These are phyloP conservation scores for Ibycter americanus DNA, from an alignment of 2,797 vertebrate species.

Conservation along the genomic window DNA sequence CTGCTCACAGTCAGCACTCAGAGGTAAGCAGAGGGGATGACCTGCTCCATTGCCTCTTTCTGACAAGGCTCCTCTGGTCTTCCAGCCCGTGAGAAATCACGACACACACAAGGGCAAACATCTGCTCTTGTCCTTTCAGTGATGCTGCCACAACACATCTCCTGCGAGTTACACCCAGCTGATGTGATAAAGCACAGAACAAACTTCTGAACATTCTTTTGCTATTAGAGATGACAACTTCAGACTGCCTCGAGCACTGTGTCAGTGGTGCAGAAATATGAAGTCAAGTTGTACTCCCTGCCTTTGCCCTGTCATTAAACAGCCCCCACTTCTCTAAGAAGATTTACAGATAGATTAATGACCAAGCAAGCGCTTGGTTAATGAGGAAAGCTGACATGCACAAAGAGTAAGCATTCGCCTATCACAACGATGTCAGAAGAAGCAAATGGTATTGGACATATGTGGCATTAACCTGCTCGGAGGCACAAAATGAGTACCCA, in stretches of 20 bases:
- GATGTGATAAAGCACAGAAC: not conserved
- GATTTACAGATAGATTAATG: not conserved
- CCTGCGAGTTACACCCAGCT: not conserved
- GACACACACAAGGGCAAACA: not conserved
- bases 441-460: not conserved
- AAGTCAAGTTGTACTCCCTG: not conserved
- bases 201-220: not conserved
- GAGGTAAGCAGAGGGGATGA: not conserved
- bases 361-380: not conserved
- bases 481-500: not conserved
- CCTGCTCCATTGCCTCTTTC: not conserved
- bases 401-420: not conserved
- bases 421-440: not conserved
- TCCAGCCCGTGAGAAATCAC: not conserved
- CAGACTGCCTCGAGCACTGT: accelerated
- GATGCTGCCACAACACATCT: not conserved
- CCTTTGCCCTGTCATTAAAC: not conserved
- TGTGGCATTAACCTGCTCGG: not conserved
- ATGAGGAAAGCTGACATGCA: not conserved
- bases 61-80: not conserved
- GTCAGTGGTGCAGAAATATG: not conserved
- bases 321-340: not conserved
- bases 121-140: not conserved
- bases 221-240: not conserved
- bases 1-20: not conserved